Evolutionary conservation across 2,797 vertebrate genomes (phyloP).

Genomic region (Spinibarbus caldwelli): DNA sequence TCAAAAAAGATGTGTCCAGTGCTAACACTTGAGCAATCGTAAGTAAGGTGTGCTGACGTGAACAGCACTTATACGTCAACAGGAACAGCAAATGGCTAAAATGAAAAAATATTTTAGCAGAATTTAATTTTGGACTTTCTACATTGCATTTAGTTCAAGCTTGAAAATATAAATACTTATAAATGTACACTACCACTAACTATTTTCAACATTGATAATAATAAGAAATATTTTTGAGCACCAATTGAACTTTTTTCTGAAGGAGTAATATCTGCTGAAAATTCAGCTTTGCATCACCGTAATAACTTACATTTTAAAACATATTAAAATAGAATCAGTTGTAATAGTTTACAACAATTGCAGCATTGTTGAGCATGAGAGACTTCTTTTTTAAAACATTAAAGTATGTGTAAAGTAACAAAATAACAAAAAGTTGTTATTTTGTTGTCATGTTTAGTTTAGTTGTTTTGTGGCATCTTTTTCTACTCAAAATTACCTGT

Average conservation of each 20-base stretch:
- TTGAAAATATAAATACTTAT: not conserved
- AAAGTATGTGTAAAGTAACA: not conserved
- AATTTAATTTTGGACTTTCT: not conserved
- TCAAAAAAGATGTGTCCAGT: conserved; percentile 29
- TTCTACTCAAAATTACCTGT: not conserved
- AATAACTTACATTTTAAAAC: not conserved
- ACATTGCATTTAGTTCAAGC: not conserved
- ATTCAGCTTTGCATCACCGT: not conserved
- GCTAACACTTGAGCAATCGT: conserved; percentile 34
- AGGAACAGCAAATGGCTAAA: not conserved
- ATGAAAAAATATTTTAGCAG: not conserved
- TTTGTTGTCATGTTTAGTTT: not conserved
- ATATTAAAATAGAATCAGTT: not conserved
- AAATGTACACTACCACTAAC: not conserved
- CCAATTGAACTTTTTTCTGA: not conserved
- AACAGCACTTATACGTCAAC: not conserved
- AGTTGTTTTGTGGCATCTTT: not conserved
- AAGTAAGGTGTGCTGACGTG: too few species aligned
- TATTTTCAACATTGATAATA: not conserved
- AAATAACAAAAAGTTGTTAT: not conserved
- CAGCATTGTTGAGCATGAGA: not conserved
- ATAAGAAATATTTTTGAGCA: not conserved
- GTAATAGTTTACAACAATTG: not conserved
- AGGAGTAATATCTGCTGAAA: not conserved
- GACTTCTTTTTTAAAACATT: not conserved